Evolutionary conservation across 2,888 invertebrate genomes (phyloP), one percentile per base, ranked within the genome.

Genomic region (Nomada ferruginata): DNA sequence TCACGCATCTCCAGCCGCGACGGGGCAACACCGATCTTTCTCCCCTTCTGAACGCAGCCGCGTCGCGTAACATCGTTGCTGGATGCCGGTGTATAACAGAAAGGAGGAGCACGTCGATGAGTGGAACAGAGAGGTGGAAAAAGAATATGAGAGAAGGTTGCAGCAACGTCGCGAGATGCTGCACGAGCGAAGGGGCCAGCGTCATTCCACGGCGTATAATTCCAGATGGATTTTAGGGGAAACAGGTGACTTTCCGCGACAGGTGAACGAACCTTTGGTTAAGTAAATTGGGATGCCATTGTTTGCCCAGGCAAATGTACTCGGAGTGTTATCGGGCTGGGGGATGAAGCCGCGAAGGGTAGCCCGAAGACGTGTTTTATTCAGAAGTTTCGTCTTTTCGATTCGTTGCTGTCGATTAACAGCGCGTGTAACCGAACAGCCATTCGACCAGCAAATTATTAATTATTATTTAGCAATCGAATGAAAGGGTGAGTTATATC

Each of bases 1-100:
- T 84, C 87, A 82, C 72, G 84, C 83, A 87, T 85, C 83, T 85
- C 77, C 69, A 82, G 76, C 59, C 80, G 76, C 76, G 66, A 75
- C 69, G 76, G 70, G 61, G 65, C 80, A 77, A 74, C 76, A 61
- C 79, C 75, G 79, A 73, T 79, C 83, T 66, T 76, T 74, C 66
- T 81, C 63, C 76, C 66, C 83, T 71, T 78, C 76, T 74, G 73
- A 76, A 78, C 74, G 68, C 78, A 77, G 52, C 64, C 72, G 61
- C 76, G 71, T 66, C 72, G 72, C 76, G 76, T 79, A 85, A 77
- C 80, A 69, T 74, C 61, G 71, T 82, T 70, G 68, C 60, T 53
- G 59, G 68, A 52, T 47, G 53, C 36, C 44, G 23, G 52, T 15
- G 18, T 44, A 60, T 52, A 72, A 36, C n/a, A 50, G 20, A 29